These are phyloP conservation scores for Drosophila triauraria DNA, from an alignment of 1,140 invertebrate genomes.

Conservation along the genomic window DNA sequence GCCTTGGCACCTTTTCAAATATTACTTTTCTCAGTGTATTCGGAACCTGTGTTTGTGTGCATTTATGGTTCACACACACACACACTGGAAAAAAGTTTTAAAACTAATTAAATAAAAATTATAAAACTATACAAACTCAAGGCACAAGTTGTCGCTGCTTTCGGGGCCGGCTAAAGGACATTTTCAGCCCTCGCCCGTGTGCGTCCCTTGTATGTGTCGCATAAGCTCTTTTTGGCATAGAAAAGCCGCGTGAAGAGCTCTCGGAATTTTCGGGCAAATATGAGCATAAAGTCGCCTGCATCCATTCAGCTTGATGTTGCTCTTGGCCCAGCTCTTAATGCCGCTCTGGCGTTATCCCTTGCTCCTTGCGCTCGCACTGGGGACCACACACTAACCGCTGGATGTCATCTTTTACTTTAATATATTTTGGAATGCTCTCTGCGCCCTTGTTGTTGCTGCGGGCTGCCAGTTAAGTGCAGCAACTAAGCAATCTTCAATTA, in stretches of 20 bases:
- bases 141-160: conserved; percentile 60
- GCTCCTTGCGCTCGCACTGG: neutral
- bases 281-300: conserved; percentile 72
- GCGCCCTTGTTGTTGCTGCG: conserved; percentile 30
- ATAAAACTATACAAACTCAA: conserved; percentile 80
- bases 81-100: conserved; percentile 74
- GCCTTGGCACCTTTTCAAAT: too few relatives aligned
- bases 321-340: conserved; percentile 58
- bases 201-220: conserved; percentile 23
- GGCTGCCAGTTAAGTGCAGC: conserved; percentile 39
- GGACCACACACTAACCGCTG: conserved; percentile 42
- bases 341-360: conserved; percentile 5
- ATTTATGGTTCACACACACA: conserved; percentile 49
- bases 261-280: conserved; percentile 69
- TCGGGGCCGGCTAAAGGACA: conserved; percentile 61
- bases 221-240: conserved; percentile 57
- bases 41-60: conserved; percentile 37
- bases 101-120: conserved; percentile 84
- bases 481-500: conserved; percentile 79
- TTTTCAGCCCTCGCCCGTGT: conserved; percentile 32
- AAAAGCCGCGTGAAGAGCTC: conserved; percentile 65
- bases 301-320: conserved; percentile 60
- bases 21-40: neutral
- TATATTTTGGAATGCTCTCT: conserved; percentile 48
- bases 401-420: conserved; percentile 73